A percentile compares a stretch with the other conserved stretches of the same genome.
phyloP scores from a whole-genome alignment of 1,140 invertebrate genomes.

The Drosophila sp. region DNA sequence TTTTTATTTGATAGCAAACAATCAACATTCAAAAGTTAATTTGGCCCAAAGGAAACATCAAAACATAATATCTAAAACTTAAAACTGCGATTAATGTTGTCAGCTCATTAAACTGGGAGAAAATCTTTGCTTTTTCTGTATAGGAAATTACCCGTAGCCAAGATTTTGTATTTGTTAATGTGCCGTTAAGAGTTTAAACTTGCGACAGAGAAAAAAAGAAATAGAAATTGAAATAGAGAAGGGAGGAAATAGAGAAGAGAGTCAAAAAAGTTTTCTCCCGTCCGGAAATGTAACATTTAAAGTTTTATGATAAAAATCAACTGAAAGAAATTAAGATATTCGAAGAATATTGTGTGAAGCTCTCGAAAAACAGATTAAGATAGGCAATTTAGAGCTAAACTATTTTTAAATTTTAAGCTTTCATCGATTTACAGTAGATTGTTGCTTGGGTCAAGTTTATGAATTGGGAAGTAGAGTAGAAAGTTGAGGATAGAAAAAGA shows the following conservation, averaged over 20 bases:
- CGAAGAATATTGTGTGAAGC: background rate
- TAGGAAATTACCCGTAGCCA: slow-evolving; percentile 47
- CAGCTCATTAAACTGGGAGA: slow-evolving; percentile 41
- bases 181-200: slow-evolving; percentile 34
- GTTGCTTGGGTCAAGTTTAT: background rate
- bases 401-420: too few species aligned
- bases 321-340: background rate
- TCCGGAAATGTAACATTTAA: slow-evolving; percentile 41
- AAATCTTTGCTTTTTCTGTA: slow-evolving; percentile 29
- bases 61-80: slow-evolving; percentile 33
- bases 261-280: slow-evolving; percentile 22
- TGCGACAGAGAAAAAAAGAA: slow-evolving; percentile 19
- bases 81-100: slow-evolving; percentile 26
- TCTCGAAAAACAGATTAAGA: background rate
- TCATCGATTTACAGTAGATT: background rate
- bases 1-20: background rate
- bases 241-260: too few species aligned
- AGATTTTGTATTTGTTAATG: slow-evolving; percentile 39
- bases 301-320: slow-evolving; percentile 31
- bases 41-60: slow-evolving; percentile 7
- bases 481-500: background rate
- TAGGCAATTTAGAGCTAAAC: too few species aligned
- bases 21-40: slow-evolving; percentile 19
- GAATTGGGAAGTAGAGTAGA: too few species aligned
- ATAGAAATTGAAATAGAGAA: background rate